Base-by-base conservation (phyloP, 2,113 vertebrate species). In the Bettongia penicillata region DNA sequence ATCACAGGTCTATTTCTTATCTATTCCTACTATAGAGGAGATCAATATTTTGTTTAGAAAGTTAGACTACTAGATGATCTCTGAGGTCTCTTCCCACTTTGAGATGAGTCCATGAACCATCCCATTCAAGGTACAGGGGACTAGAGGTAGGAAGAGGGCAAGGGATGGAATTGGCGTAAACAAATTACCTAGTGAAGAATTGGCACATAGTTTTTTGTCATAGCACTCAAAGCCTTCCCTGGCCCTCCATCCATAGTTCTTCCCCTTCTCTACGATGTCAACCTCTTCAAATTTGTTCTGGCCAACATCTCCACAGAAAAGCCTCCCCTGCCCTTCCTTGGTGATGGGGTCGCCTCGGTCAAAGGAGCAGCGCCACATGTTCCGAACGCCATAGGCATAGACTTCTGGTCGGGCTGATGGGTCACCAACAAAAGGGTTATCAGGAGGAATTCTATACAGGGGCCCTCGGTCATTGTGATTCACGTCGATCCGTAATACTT, bases 351-450 rank as follows among this genome's bases (percentile, higher is more conserved):
- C 99, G 0, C 99, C 99, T 43, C 99, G 98, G 92, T 99, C 99
- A 50, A 99, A 99, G 0, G 99, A 99, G 98, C 99, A 99, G 94
- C 99, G 99, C 99, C 99, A 99, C 99, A 99, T 99, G 96, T 99
- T 99, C 28, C 99, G 99, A 51, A 99, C 99, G 0, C 99, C 99
- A 0, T 99, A 99, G 0, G 99, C 99, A 22, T 98, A 99, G 94
- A 99, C 96, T 95, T 99, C 99, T 0, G 99, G 99, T 0, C 99
- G 99, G 6, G 99, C 99, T 0, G 93, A 68, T 0, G 95, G 98
- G 53, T 99, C 99, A 0, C 96, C 53, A 37, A 99, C 50, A 48
- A 99, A 99, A 0, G 99, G 99, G 97, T 99, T 99, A 98, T 99
- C 99, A 0, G 98, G 97, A 9, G 99, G 99, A 95, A 99, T 99